phyloP scores from a whole-genome alignment of 2,113 vertebrate genomes.

The Pollachius pollachius region DNA sequence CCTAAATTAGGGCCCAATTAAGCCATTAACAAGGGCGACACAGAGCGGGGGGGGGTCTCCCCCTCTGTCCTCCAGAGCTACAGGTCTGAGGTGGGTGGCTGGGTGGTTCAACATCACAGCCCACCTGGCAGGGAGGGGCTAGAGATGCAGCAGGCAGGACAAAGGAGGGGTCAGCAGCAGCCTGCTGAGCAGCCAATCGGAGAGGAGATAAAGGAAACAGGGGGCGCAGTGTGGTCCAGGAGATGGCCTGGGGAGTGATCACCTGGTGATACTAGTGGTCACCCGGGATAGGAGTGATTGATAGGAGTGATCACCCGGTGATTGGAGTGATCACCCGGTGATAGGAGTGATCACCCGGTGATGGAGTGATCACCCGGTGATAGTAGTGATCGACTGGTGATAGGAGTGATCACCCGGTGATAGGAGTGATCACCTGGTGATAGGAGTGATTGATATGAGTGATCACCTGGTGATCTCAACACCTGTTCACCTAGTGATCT shows the following conservation, averaged over 20 bases:
- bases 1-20: conserved; percentile 64
- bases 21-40: conserved; percentile 68
- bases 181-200: too few relatives aligned
- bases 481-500: conserved; percentile 1
- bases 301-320: too few relatives aligned
- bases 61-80: conserved; percentile 25
- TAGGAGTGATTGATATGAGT: background rate
- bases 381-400: too few relatives aligned
- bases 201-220: too few relatives aligned
- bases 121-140: too few relatives aligned
- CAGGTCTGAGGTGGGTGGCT: conserved; percentile 15
- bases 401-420: too few relatives aligned
- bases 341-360: background rate
- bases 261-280: background rate
- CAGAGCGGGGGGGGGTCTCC: conserved; percentile 28
- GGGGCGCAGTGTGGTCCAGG: too few relatives aligned
- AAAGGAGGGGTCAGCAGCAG: too few relatives aligned
- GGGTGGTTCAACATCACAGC: conserved; percentile 19
- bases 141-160: too few relatives aligned
- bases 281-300: background rate
- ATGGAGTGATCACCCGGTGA: too few relatives aligned
- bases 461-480: too few relatives aligned
- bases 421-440: conserved; percentile 3
- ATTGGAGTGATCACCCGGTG: background rate
- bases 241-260: too few relatives aligned